phyloP scores from a whole-genome alignment of 2,888 invertebrate species.

The Zelleria hepariella region DNA sequence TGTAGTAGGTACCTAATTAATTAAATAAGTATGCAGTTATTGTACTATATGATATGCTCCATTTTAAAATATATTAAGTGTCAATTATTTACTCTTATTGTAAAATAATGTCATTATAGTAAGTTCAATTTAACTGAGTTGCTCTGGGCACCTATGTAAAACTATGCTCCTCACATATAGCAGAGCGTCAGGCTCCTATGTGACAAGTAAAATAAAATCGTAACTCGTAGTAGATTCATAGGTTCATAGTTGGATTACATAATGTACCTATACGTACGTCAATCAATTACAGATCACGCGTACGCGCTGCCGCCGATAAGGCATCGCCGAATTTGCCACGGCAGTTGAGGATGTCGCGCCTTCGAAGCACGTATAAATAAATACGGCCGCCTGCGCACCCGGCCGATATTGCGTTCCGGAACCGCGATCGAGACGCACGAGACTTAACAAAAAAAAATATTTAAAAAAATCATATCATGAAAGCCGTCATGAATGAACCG shows the following conservation, averaged over 20 bases:
- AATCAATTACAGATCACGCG: background rate
- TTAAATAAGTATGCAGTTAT: too few relatives aligned
- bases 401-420: slow-evolving; percentile 42
- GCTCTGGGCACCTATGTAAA: too few relatives aligned
- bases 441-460: slow-evolving; percentile 18
- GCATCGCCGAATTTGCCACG: background rate
- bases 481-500: slow-evolving; percentile 73
- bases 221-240: too few relatives aligned
- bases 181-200: too few relatives aligned
- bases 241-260: background rate
- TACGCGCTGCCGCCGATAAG: background rate
- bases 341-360: background rate
- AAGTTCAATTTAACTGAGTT: too few relatives aligned
- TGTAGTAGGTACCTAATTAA: too few relatives aligned
- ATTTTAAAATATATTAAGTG: too few relatives aligned
- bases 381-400: slow-evolving; percentile 31
- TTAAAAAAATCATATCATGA: slow-evolving; percentile 6
- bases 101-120: too few relatives aligned
- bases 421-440: slow-evolving; percentile 28
- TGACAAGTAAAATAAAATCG: too few relatives aligned
- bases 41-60: too few relatives aligned
- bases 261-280: background rate
- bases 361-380: slow-evolving; percentile 46
- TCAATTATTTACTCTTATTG: too few relatives aligned
- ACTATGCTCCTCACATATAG: too few relatives aligned